Evolutionary conservation across 2,888 invertebrate genomes (phyloP), one percentile per base, ranked within the genome.

Genomic region (Pinctada fucata): DNA sequence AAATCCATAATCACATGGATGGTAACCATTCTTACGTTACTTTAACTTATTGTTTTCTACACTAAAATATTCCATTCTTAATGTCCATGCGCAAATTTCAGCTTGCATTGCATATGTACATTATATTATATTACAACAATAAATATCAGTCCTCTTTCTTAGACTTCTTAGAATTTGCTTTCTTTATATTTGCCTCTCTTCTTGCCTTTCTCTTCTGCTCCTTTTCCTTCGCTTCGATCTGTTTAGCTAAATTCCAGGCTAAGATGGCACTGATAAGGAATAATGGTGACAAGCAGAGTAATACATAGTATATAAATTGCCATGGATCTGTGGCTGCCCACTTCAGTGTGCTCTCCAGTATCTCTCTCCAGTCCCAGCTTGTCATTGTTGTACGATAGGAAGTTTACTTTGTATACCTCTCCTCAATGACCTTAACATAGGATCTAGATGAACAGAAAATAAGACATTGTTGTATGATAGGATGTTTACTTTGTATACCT

Each of bases 201-300:
- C 92, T 93, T 2, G 92, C 90, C 82, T 92, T 91, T 75, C 89
- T 90, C 78, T 92, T 93, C 85, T 93, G 93, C 64, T 93, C 93
- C 84, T 93, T 93, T 80, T 94, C 93, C 84, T 94, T 93, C 49
- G 92, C 91, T 83, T 94, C 93, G 80, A 94, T 92, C 79, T 93
- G 93, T 85, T 93, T 93, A 2, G 94, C 93, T 65, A 94, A 89
- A 81, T 93, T 93, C 93, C 93, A 94, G 2, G 94, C 94, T 31
- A 94, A 88, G 69, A 93, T 87, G 51, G 94, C 93, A 87, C 94
- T 94, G 49, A 94, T 91, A 69, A 93, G 88, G 84, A 94, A 93
- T 75, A 94, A 90, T 31, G 94, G 94, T 8, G 94, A 93, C 58
- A 94, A 88, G 76, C 92, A 91, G 63, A 94, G 87, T 16, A 94